A percentile compares a stretch with the other conserved stretches of the same genome.
Evolutionary conservation across 2,888 invertebrate species (phyloP).

Genomic region (Aspidapion aeneum): DNA sequence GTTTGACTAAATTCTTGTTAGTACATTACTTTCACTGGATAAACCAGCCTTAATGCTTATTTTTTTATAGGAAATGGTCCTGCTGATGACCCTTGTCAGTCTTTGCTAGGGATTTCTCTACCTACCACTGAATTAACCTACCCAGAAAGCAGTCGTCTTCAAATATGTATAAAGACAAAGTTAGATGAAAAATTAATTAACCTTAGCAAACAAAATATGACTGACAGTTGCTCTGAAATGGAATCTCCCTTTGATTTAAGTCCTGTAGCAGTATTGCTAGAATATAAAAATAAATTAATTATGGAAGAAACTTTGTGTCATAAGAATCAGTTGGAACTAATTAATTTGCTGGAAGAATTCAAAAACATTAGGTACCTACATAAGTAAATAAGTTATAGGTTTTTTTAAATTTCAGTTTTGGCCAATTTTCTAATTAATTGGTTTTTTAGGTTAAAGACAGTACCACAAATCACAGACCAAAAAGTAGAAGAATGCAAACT

Average conservation of each 20-base stretch:
- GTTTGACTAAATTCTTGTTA: too few relatives aligned
- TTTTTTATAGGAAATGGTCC: constrained; percentile 1
- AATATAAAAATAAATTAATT: constrained; percentile 43
- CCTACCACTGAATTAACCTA: constrained; percentile 36
- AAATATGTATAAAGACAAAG: constrained; percentile 23
- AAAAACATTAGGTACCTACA: constrained; percentile 35
- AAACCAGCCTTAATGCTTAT: too few relatives aligned
- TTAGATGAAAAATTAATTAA: constrained; percentile 36
- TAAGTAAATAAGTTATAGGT: too few relatives aligned
- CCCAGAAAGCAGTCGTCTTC: constrained; percentile 37
- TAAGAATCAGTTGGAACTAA: constrained; percentile 37
- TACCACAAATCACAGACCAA: constrained; percentile 38
- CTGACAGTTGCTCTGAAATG: constrained; percentile 20
- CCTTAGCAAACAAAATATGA: constrained; percentile 28
- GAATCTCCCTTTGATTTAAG: constrained; percentile 19
- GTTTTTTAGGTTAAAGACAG: constrained; percentile 26
- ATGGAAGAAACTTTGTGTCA: constrained; percentile 42
- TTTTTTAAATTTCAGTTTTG: too few relatives aligned
- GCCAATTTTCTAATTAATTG: too few relatives aligned
- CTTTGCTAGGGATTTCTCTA: constrained; percentile 22
- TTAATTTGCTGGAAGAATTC: constrained; percentile 42
- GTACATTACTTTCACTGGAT: too few relatives aligned
- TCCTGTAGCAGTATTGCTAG: constrained; percentile 21
- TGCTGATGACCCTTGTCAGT: constrained; percentile 9
- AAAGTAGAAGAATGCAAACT: constrained; percentile 42